phyloP scores from a whole-genome alignment of 1,140 invertebrate species.

The Battus philenor region DNA sequence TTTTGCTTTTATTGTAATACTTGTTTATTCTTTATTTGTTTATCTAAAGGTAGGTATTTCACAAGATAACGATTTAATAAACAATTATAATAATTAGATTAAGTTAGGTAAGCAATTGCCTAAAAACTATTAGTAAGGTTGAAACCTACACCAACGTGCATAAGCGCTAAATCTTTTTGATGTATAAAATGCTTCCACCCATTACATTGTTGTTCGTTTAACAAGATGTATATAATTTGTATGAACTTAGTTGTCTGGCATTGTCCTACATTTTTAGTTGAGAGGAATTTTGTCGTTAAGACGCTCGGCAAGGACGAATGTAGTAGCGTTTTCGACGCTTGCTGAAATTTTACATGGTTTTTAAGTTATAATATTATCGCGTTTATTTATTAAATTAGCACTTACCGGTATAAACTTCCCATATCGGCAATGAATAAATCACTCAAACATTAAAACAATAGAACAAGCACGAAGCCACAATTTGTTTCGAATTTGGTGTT shows the following conservation, averaged over 20 bases:
- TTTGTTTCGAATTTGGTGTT: constrained; percentile 25
- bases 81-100: too few relatives aligned
- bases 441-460: constrained; percentile 45
- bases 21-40: too few relatives aligned
- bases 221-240: constrained; percentile 10
- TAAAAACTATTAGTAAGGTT: too few relatives aligned
- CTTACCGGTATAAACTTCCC: constrained; percentile 58
- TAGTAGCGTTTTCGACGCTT: not conserved
- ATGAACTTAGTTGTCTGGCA: constrained; percentile 30
- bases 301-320: constrained; percentile 17
- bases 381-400: constrained; percentile 23
- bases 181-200: not conserved
- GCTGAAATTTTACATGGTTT: not conserved
- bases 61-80: too few relatives aligned
- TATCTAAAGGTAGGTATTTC: too few relatives aligned
- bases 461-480: constrained; percentile 33
- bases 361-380: constrained; percentile 2
- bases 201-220: constrained; percentile 7
- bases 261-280: constrained; percentile 45
- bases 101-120: too few relatives aligned
- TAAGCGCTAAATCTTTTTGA: too few relatives aligned
- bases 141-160: too few relatives aligned
- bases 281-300: constrained; percentile 29
- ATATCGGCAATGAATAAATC: constrained; percentile 43
- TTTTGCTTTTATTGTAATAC: too few relatives aligned